Evolutionary conservation across 37 sponge, comb jelly and placozoan species (phyloP), one percentile per base, ranked within the genome.

Genomic region (Ephydatia muelleri): DNA sequence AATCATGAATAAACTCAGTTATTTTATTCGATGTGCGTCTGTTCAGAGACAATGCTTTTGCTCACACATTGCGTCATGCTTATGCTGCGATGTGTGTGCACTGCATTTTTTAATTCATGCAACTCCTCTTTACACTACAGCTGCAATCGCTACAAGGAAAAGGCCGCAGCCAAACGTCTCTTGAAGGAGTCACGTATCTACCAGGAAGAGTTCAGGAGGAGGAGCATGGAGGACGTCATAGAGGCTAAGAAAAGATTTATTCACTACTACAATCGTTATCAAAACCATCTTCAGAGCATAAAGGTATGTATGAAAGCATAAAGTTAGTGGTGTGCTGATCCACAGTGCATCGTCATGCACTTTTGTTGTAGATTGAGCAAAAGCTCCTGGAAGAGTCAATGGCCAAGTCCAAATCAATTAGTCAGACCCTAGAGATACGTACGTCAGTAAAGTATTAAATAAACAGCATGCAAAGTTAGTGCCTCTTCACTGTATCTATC

Each of bases 121-220:
- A n/a, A n/a, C n/a, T n/a, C n/a, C n/a, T n/a, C n/a, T 28, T 34
- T 37, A 5, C 31, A 49, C 3, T 21, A 29, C 49, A 92, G 92
- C 32, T 94, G 94, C 40, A 94, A 94, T 72, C 82, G 91, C 6
- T 90, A 43, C 75, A 81, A 72, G 34, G 88, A 73, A 0, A 87
- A 81, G 65, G 35, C 38, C 30, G 72, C 38, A 67, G 88, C 88
- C 43, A 81, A 87, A 16, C 23, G 16, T 34, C 38, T 72, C 26
- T 66, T 93, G 30, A 66, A 87, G 31, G 70, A 84, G 39, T 85
- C 83, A 8, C 57, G 85, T 36, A 49, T 36, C n/a, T 68, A 27
- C 86, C 84, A 82, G 80, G 48, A 85, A 16, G 86, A 85, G 25
- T 85, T 85, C 36, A 40, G 78, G 6, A 48, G 33, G 64, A 76